phyloP scores from a whole-genome alignment of 1,140 invertebrate species.

The Neotoxoptera formosana region DNA sequence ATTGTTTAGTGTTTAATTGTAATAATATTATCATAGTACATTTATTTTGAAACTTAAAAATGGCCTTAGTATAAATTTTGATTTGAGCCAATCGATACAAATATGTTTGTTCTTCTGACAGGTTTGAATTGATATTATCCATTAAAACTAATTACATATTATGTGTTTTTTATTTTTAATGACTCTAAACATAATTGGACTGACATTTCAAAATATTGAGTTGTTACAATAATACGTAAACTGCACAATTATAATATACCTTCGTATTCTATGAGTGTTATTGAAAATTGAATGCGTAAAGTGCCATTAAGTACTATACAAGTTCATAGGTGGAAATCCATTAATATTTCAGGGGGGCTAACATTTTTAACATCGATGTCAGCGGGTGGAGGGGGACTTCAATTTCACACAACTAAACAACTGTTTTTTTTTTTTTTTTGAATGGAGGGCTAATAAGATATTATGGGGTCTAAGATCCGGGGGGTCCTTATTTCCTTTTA shows the following conservation, averaged over 20 bases:
- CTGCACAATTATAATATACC: neutral
- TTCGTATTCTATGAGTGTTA: neutral
- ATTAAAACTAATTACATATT: neutral
- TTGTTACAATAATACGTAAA: neutral
- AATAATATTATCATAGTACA: neutral
- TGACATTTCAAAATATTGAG: neutral
- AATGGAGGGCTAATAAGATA: too few species aligned
- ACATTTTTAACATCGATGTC: too few species aligned
- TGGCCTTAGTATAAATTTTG: neutral
- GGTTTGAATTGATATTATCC: neutral
- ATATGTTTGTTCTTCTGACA: neutral
- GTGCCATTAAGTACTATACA: too few species aligned
- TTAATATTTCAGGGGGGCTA: too few species aligned
- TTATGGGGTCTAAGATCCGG: too few species aligned
- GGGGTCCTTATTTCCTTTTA: too few species aligned
- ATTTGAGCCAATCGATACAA: neutral
- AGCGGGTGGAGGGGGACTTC: too few species aligned
- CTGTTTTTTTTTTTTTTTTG: too few species aligned
- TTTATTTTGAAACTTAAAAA: neutral
- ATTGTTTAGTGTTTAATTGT: neutral
- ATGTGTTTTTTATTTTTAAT: neutral
- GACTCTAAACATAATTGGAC: neutral
- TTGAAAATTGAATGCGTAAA: neutral
- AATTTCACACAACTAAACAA: too few species aligned
- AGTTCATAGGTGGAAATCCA: too few species aligned